Evolutionary conservation across 2,113 vertebrate species (phyloP), one percentile per base, ranked within the genome.

Genomic region (Bos indicus): DNA sequence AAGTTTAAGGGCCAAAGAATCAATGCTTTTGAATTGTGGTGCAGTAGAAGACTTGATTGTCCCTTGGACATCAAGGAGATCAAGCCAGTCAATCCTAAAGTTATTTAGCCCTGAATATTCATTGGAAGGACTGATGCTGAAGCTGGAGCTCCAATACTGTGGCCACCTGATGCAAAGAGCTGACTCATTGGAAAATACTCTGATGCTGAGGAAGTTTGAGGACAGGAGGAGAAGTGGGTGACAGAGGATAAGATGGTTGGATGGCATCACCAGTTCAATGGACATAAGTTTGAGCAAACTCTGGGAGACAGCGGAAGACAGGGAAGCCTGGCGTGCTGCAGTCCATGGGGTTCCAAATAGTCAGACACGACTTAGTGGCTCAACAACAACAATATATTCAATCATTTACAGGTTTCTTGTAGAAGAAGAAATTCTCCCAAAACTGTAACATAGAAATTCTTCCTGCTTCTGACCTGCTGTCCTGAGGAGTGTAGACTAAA

Each of bases 331-430:
- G 40, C 14, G 12, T 43, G 71, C 71, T 77, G 23, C 40, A 77
- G 71, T 43, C 23, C 71, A 26, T 77, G 40, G 40, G 71, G 36
- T 4, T 14, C 36, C 71, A 77, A 77, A 77, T 43, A 43, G 71
- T 77, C 6, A 0, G 23, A 26, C 71, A 26, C 0, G 6, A 43
- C 23, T 43, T 77, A 77, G 12, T 15, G 12, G 11, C 19, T 71
- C n/a, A 36, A 40, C 40, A 77, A 40, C 23, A 77, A 43, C 23
- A 77, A 77, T 10, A 77, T 19, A 33, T 46, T 56, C 25, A 77
- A 33, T 86, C 78, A 85, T 11, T 2, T 36, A 15, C 7, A 51
- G 52, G 21, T 36, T 92, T 62, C 36, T 8, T 14, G 16, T 14
- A 59, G 74, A 92, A 57, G 51, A 81, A 57, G 40, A 28, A 60